Evolutionary conservation across 2,888 invertebrate species (phyloP).

Genomic region (Neoascia interrupta): DNA sequence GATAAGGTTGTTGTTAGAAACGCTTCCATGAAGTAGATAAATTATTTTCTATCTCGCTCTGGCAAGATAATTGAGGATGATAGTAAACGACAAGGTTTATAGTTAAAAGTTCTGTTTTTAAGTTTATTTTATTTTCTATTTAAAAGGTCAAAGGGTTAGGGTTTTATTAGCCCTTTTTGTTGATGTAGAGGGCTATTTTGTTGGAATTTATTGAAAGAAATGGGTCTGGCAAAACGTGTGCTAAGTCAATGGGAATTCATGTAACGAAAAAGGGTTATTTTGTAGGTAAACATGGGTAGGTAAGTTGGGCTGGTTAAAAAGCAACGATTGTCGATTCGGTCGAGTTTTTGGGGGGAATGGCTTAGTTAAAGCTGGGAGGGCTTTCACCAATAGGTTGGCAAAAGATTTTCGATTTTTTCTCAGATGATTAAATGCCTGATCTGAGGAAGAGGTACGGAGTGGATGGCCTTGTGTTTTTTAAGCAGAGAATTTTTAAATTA

Average conservation of each 20-base stretch:
- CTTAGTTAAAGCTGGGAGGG: too few species aligned
- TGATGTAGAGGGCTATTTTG: constrained; percentile 12
- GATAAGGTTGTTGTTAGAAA: constrained; percentile 59
- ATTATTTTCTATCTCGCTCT: constrained; percentile 34
- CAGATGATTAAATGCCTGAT: constrained; percentile 19
- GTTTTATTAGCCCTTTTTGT: constrained; percentile 9
- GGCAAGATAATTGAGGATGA: constrained; percentile 38
- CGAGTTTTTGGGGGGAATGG: neutral
- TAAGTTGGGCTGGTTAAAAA: constrained; percentile 3
- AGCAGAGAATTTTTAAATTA: neutral
- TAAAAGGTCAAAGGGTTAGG: neutral
- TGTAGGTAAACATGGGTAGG: neutral
- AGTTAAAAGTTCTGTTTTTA: neutral
- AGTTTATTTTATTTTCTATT: neutral
- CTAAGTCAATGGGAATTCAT: neutral
- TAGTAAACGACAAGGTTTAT: constrained; percentile 17
- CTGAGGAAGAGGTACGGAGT: neutral
- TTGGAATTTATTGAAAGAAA: constrained; percentile 29
- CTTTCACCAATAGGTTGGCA: too few species aligned
- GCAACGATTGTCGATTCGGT: constrained; percentile 21
- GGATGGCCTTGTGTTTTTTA: neutral
- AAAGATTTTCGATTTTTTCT: neutral
- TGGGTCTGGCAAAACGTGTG: neutral
- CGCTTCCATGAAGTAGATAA: constrained; percentile 33
- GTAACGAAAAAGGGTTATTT: neutral